These are phyloP conservation scores for Holacanthus passer DNA, from an alignment of 2,113 vertebrate genomes.

Conservation along the genomic window DNA sequence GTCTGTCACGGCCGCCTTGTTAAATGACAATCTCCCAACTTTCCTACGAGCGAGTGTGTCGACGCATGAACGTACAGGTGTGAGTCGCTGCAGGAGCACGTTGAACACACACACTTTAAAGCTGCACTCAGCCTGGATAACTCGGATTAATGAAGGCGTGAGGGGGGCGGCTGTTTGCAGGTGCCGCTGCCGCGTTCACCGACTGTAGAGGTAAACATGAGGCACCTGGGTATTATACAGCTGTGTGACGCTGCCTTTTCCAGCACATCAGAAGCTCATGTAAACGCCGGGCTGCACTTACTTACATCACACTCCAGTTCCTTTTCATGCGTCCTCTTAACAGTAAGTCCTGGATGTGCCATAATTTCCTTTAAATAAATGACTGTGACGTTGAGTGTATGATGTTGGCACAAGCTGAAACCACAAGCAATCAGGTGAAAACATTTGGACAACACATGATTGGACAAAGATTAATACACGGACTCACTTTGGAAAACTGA, in stretches of 20 bases:
- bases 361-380: too few species aligned
- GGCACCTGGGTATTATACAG: background rate
- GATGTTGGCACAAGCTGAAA: too few species aligned
- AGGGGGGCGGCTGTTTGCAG: constrained; percentile 7
- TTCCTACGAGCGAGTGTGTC: background rate
- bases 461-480: too few species aligned
- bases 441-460: too few species aligned
- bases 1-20: constrained; percentile 33
- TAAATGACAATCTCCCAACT: constrained; percentile 29
- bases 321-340: too few species aligned
- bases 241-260: background rate
- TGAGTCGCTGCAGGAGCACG: too few species aligned
- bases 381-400: background rate
- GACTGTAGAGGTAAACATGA: background rate
- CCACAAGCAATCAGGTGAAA: too few species aligned
- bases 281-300: too few species aligned
- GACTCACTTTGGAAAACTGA: too few species aligned
- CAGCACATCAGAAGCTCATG: too few species aligned
- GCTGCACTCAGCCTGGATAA: background rate
- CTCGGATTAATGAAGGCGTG: background rate
- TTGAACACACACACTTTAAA: background rate
- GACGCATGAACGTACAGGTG: background rate
- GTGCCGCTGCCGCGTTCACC: background rate
- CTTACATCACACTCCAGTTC: too few species aligned
- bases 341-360: too few species aligned